These are phyloP conservation scores for Periparus ater DNA, from an alignment of 2,797 vertebrate genomes.

Conservation along the genomic window DNA sequence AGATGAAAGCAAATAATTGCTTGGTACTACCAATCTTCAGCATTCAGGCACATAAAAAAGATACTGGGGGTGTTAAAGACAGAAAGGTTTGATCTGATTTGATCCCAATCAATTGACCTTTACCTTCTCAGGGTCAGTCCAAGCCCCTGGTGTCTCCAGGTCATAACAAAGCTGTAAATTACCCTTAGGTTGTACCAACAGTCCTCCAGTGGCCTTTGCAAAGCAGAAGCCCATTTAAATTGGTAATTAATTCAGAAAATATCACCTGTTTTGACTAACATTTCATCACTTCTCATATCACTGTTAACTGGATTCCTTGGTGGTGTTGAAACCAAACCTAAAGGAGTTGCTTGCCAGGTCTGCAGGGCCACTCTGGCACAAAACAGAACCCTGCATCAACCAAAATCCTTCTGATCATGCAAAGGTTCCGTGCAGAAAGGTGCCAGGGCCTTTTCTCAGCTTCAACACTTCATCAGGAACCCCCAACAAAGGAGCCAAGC, in stretches of 20 bases:
- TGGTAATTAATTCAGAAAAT: not conserved
- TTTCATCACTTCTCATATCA: not conserved
- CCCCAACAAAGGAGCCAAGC: not conserved
- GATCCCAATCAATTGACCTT: not conserved
- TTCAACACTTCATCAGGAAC: not conserved
- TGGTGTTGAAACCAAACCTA: not conserved
- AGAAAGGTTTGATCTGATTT: not conserved
- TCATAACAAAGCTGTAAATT: fast-evolving
- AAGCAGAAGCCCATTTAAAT: not conserved
- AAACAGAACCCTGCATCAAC: not conserved
- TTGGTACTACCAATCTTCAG: not conserved
- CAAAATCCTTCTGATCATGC: not conserved
- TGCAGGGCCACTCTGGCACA: not conserved
- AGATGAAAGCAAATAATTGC: not conserved
- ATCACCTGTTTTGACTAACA: not conserved
- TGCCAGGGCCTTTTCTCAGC: not conserved
- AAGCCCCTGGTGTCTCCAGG: not conserved
- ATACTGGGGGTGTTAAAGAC: not conserved
- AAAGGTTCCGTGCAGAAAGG: not conserved
- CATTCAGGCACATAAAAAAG: not conserved
- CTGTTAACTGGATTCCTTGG: not conserved
- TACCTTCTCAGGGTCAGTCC: not conserved
- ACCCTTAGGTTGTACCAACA: not conserved
- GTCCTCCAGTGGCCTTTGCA: not conserved
- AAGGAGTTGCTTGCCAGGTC: not conserved